These are phyloP conservation scores for Tipula helvola DNA, from an alignment of 2,888 invertebrate species.

Conservation along the genomic window DNA sequence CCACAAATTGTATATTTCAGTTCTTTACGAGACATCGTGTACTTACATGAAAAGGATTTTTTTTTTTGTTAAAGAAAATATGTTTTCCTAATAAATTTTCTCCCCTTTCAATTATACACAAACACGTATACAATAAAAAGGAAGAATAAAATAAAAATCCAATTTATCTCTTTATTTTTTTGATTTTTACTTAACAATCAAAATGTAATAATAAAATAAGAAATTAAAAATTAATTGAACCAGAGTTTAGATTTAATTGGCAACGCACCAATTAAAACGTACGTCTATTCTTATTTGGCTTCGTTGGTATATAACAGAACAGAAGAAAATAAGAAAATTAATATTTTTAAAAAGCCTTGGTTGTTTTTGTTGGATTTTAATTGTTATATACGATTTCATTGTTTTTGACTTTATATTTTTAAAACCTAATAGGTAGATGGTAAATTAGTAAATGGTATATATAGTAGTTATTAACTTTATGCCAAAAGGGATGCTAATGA, in stretches of 20 bases:
- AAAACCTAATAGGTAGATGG: not conserved
- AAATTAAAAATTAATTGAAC: slow-evolving; percentile 4
- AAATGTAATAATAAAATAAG: not conserved
- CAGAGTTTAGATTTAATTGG: not conserved
- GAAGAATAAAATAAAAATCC: slow-evolving; percentile 4
- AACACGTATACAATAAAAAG: not conserved
- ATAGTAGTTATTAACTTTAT: not conserved
- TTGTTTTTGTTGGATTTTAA: not conserved
- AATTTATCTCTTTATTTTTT: slow-evolving; percentile 4
- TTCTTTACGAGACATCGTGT: not conserved
- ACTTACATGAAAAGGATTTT: not conserved
- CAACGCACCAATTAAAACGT: not conserved
- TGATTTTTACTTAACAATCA: not conserved
- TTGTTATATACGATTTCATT: not conserved
- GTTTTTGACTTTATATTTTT: not conserved
- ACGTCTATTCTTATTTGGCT: not conserved
- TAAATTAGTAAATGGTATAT: not conserved
- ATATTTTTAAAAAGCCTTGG: not conserved
- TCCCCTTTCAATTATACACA: not conserved
- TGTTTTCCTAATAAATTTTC: not conserved
- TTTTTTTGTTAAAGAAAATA: not conserved
- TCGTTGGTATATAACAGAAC: not conserved
- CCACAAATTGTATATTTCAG: not conserved
- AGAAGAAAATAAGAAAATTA: not conserved
- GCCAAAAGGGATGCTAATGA: not conserved